Evolutionary conservation across 2,888 invertebrate species (phyloP), one percentile per base, ranked within the genome.

Genomic region (Stenoptilia bipunctidactyla): DNA sequence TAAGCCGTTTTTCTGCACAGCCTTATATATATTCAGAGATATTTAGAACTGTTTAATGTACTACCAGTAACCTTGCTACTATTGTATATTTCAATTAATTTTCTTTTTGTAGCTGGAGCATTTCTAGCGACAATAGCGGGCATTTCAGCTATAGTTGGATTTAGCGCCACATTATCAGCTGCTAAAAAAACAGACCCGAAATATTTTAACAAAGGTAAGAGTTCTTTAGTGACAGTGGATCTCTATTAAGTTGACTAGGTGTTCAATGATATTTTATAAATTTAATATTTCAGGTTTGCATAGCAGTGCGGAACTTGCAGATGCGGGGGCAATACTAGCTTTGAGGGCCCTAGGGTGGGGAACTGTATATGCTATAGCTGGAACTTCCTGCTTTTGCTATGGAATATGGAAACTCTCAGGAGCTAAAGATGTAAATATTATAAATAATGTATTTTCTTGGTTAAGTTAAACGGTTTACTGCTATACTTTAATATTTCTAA

Each of bases 381-480:
- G 96, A 1, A 93, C 95, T 40, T 88, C 93, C 6, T 67, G 91
- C 38, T 68, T 97, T 39, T 93, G 92, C 62, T 94, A 90, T 70
- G 88, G 90, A 9, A 87, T 95, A 43, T 97, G 95, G 93, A 96
- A 96, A 73, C 59, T 95, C 10, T 90, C 95, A 33, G 96, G 96
- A 40, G 96, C 94, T 15, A 87, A 88, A 56, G 88, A 92, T 86
- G 94, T 94, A 84, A 86, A 87, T 75, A 27, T 34, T n/a, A 30
- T 10, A n/a, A 30, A 30, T 20, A 20, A 20, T 20, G n/a, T 20
- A 14, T 45, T 10, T 44, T 13, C 15, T 36, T n/a, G 15, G 25
- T 30, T 9, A 15, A 33, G 34, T n/a, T n/a, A n/a, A n/a, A n/a
- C n/a, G n/a, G n/a, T n/a, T n/a, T n/a, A n/a, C n/a, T n/a, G n/a